Conservation (phyloP, 2,797 vertebrate genomes). For the Myotis planiceps region DNA sequence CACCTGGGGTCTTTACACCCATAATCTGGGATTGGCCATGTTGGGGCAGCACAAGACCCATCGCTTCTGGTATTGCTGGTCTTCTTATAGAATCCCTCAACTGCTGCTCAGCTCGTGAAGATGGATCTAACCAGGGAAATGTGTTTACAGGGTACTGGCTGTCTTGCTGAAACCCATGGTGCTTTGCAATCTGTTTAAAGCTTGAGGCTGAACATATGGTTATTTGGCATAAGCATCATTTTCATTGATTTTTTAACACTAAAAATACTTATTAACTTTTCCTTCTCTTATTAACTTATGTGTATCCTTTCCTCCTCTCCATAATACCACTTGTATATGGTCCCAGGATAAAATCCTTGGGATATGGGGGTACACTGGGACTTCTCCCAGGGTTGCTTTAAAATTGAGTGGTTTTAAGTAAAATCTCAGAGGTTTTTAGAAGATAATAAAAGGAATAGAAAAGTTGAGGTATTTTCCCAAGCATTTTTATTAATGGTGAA, state of each 20-base stretch:
- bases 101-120: not conserved
- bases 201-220: not conserved
- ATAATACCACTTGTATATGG: not conserved
- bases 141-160: not conserved
- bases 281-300: not conserved
- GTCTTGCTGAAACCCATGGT: not conserved
- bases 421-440: not conserved
- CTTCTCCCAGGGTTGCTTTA: not conserved
- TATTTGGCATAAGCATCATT: not conserved
- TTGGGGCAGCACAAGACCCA: not conserved
- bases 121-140: not conserved
- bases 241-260: conserved; percentile 31
- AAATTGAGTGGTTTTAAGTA: not conserved
- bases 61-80: accelerated
- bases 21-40: not conserved
- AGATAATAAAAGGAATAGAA: not conserved
- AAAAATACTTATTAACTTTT: not conserved
- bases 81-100: not conserved
- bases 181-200: not conserved
- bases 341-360: not conserved
- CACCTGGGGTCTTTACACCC: not conserved
- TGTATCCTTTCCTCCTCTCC: not conserved
- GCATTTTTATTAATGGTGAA: conserved; percentile 2
- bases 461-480: not conserved
- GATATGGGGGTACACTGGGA: not conserved